A percentile compares a stretch with the other conserved stretches of the same genome.
These are phyloP conservation scores for Perdita meconis DNA, from an alignment of 2,888 invertebrate genomes.

Conservation along the genomic window DNA sequence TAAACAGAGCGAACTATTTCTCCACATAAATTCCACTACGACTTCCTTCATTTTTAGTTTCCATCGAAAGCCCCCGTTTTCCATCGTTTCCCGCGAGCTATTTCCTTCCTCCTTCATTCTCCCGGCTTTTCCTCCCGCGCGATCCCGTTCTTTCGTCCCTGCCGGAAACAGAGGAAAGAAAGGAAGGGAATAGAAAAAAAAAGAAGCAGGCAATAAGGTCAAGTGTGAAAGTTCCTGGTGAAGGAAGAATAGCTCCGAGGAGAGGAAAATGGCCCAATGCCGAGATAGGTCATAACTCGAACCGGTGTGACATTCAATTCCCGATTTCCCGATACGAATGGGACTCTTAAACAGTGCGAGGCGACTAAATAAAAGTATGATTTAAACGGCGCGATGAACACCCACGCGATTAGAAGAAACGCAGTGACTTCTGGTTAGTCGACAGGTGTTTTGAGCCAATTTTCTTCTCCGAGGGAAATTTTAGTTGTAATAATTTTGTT, in stretches of 20 bases:
- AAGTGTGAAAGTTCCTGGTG: conserved; percentile 64
- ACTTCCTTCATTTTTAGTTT: conserved; percentile 47
- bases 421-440: background rate
- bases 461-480: too few species aligned
- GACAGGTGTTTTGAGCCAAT: background rate
- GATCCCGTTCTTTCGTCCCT: conserved; percentile 41
- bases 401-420: conserved; percentile 22
- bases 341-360: conserved; percentile 50
- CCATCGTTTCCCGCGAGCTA: conserved; percentile 35
- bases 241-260: conserved; percentile 45
- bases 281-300: conserved; percentile 61
- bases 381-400: conserved; percentile 40
- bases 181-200: conserved; percentile 9
- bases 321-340: conserved; percentile 54
- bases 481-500: too few species aligned
- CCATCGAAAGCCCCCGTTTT: conserved; percentile 48
- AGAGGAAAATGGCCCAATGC: conserved; percentile 46
- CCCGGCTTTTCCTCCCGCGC: conserved; percentile 14
- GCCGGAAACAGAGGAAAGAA: conserved; percentile 25
- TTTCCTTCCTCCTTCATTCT: conserved; percentile 38
- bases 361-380: conserved; percentile 42
- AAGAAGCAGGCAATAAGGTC: conserved; percentile 61
- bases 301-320: conserved; percentile 45
- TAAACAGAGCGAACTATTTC: conserved; percentile 19
- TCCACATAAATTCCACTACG: conserved; percentile 37